phyloP scores from a whole-genome alignment of 2,113 vertebrate species.

The Ptilorrhoa leucosticta region DNA sequence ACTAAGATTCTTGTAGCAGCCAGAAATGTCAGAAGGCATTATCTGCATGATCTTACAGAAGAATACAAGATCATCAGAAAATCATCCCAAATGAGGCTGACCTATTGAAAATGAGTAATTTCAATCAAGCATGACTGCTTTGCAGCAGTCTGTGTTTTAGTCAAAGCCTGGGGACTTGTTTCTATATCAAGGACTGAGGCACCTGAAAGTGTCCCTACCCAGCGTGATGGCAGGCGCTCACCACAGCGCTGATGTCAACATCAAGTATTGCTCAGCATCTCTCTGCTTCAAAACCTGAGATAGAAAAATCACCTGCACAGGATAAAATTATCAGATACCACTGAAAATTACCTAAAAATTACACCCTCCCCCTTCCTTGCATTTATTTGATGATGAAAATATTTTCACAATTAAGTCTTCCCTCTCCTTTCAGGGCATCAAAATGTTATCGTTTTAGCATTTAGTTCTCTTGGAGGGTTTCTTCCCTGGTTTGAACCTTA shows the following conservation, averaged over 20 bases:
- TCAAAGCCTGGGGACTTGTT: neutral
- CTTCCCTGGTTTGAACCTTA: neutral
- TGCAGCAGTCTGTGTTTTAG: neutral
- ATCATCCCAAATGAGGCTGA: neutral
- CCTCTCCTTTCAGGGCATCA: neutral
- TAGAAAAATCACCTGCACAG: neutral
- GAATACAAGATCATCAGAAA: neutral
- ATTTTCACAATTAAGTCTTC: neutral
- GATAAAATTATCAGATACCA: neutral
- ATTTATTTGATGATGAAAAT: neutral
- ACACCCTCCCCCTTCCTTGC: neutral
- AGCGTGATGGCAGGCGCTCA: fast-evolving
- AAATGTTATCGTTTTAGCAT: neutral
- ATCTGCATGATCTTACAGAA: neutral
- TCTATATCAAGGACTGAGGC: neutral
- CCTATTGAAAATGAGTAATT: neutral
- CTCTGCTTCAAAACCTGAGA: neutral
- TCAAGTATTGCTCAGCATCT: neutral
- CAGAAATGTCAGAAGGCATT: neutral
- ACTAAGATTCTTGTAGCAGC: neutral
- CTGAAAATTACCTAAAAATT: neutral
- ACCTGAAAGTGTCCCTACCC: neutral
- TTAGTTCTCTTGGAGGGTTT: neutral
- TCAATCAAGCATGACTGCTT: neutral
- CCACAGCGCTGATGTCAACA: fast-evolving